Base-by-base conservation (phyloP, 1,140 invertebrate genomes). In the Drosophila dunni region DNA sequence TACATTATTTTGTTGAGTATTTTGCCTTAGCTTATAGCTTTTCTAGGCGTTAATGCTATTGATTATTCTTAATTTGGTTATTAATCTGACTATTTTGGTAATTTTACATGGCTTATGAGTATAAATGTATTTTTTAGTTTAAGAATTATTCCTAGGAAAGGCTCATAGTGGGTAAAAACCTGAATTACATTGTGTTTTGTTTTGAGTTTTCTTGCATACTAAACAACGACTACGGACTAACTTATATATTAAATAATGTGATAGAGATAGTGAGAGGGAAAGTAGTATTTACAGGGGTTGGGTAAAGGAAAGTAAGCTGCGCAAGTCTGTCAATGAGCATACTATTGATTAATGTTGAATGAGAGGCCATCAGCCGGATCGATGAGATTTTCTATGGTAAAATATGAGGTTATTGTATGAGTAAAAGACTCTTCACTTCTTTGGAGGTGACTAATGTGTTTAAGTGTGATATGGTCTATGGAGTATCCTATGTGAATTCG, bases 381-480 rank as follows among this genome's bases (percentile, higher is more conserved):
- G 10, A 53, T 13, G 9, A 1, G 4, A 10, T 53, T 53, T 53
- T 34, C 50, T 33, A 1, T 65, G 62, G 3, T 65, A 65, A 29
- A 50, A 67, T n/a, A 67, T 67, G 1, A 51, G 44, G 11, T 58
- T 51, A 4, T 58, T 15, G n/a, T 51, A 11, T 13, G 5, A 3
- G n/a, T 57, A n/a, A 29, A 11, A 44, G 11, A 44, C 15, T 44
- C 15, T 44, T 7, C 42, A 9, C 2, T 44, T 15, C 1, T n/a
- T 20, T 57, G 57, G 7, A 57, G 42, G 17, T 48, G 15, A 13
- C 11, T 36, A 13, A 57, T 57, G 20, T 66, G 42, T 10, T 40
- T 46, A 6, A 57, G 15, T 1, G 64, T 57, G 3, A 51, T n/a
- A 8, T 29, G 17, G 4, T 60, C 45, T 7, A 7, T n/a, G 0